Conservation (phyloP, 2,113 vertebrate genomes). For the Ochotona princeps region DNA sequence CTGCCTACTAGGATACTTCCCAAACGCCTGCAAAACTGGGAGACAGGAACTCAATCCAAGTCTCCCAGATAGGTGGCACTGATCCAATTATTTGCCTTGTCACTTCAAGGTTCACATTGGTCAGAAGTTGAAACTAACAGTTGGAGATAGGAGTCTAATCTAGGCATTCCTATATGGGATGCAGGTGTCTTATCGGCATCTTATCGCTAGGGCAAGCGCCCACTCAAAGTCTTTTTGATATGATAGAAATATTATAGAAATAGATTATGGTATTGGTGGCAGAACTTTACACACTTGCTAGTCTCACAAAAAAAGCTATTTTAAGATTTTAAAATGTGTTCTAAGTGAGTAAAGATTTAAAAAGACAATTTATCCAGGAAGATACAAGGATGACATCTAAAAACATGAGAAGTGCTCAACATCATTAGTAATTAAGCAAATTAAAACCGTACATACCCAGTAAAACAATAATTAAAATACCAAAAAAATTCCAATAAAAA, state of each 20-base stretch:
- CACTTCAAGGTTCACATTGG: no score
- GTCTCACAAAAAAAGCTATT: slow-evolving; percentile 27
- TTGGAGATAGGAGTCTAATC: no score
- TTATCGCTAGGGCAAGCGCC: no score
- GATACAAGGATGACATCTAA: neutral
- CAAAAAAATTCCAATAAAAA: neutral
- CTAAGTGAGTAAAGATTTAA: neutral
- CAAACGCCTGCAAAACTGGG: no score
- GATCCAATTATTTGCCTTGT: no score
- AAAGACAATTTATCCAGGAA: slow-evolving; percentile 27
- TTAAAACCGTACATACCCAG: neutral
- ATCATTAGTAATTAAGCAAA: neutral
- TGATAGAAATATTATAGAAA: neutral
- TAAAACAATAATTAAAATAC: neutral
- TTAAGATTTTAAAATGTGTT: neutral
- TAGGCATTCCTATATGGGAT: no score
- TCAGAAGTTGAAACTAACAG: no score
- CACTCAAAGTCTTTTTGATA: neutral
- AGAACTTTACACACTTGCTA: neutral
- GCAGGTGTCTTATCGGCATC: no score
- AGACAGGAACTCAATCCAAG: no score
- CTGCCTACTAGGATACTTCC: no score
- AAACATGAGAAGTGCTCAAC: neutral
- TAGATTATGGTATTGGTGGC: neutral
- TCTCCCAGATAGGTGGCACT: no score